A percentile compares a stretch with the other conserved stretches of the same genome.
Evolutionary conservation across 1,140 invertebrate species (phyloP).

Genomic region (Tyrophagus putrescentiae): DNA sequence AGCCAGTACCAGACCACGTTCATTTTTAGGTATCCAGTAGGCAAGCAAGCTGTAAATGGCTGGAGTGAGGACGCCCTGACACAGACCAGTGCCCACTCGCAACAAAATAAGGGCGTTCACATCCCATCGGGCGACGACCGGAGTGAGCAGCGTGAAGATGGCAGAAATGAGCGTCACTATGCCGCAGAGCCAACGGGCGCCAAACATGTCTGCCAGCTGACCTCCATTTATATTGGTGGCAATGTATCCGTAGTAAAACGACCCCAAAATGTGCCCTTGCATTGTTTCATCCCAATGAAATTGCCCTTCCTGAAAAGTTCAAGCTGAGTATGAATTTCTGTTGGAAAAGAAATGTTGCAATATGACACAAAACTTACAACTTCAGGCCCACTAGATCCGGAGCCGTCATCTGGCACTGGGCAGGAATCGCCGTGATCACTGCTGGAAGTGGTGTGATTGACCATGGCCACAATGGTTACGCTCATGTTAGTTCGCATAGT

Average conservation of each 20-base stretch:
- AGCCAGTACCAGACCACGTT: constrained; percentile 24
- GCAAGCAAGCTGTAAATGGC: constrained; percentile 33
- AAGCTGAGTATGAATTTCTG: no score
- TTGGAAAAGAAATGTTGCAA: no score
- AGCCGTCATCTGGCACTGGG: no score
- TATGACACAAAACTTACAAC: no score
- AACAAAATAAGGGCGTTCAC: constrained; percentile 32
- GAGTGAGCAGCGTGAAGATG: constrained; percentile 64
- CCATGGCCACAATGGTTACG: constrained; percentile 91
- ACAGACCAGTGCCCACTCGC: constrained; percentile 32
- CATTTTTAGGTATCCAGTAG: constrained; percentile 29
- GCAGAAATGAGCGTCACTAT: constrained; percentile 62
- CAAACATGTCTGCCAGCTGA: constrained; percentile 53
- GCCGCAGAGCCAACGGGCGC: constrained; percentile 67
- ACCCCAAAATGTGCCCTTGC: constrained; percentile 60
- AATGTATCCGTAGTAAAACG: constrained; percentile 76
- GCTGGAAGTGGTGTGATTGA: constrained; percentile 39
- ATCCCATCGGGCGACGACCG: constrained; percentile 44
- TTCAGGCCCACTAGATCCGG: no score
- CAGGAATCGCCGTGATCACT: background rate
- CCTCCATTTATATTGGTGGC: constrained; percentile 64
- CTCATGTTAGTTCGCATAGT: constrained; percentile 90
- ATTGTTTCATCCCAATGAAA: constrained; percentile 32
- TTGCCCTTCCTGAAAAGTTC: constrained; percentile 25
- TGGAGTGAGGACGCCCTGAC: constrained; percentile 33